A percentile compares a stretch with the other conserved stretches of the same genome.
phyloP scores from a whole-genome alignment of 2,797 vertebrate species.

The Pteropus rufus region DNA sequence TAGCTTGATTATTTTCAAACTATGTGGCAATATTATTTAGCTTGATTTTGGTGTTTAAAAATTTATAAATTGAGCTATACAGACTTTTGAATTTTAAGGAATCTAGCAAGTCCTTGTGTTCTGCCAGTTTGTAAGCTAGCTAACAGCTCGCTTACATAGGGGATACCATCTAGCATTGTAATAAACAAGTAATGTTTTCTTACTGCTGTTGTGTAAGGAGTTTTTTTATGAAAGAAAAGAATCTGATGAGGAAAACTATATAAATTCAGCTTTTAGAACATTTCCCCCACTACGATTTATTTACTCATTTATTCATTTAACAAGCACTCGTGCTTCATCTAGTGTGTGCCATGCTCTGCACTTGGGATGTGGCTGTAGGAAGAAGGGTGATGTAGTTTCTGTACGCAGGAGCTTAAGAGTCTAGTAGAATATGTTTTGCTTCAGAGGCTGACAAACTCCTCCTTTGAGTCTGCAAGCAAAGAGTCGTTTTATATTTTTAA shows the following conservation, averaged over 20 bases:
- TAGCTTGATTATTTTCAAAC: conserved; percentile 15
- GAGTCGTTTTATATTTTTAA: not conserved
- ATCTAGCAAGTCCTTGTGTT: not conserved
- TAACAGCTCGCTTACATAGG: not conserved
- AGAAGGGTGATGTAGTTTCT: not conserved
- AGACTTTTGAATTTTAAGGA: not conserved
- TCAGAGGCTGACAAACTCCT: not conserved
- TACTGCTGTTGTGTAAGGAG: not conserved
- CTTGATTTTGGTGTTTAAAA: not conserved
- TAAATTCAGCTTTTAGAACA: not conserved
- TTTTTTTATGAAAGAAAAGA: not conserved
- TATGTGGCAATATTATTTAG: not conserved
- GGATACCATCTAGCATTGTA: not conserved
- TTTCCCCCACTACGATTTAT: not conserved
- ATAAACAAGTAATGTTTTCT: not conserved
- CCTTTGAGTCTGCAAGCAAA: not conserved
- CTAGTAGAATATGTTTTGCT: not conserved
- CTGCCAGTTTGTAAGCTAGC: not conserved
- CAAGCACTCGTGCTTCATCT: not conserved
- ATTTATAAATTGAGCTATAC: not conserved
- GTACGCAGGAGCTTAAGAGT: too few species aligned
- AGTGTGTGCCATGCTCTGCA: not conserved
- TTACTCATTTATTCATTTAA: not conserved
- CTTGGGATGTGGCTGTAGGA: not conserved
- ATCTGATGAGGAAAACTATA: not conserved